A percentile compares a stretch with the other conserved stretches of the same genome.
Evolutionary conservation across 2,797 vertebrate genomes (phyloP).

Genomic region (Syndactyla subalaris): DNA sequence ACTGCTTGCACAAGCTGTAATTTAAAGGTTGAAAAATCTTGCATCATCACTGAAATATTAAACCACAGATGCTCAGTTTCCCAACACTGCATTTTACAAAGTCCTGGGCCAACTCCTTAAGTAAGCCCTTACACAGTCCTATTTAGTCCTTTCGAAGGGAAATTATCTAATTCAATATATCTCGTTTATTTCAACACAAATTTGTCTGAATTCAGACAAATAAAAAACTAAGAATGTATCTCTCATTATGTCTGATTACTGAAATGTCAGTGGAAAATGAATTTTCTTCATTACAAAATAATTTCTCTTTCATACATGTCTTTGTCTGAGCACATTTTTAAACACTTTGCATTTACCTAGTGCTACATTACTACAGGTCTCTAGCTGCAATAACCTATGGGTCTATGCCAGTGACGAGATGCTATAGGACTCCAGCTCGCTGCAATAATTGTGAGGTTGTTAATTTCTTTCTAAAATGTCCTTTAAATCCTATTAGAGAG

Average conservation of each 20-base stretch:
- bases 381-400: not conserved
- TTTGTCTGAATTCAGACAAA: not conserved
- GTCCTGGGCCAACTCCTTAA: not conserved
- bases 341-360: not conserved
- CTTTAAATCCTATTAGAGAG: not conserved
- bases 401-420: not conserved
- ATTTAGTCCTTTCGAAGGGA: not conserved
- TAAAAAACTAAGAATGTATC: not conserved
- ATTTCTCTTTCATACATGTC: not conserved
- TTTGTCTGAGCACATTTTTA: not conserved
- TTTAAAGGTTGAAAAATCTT: conserved; percentile 54
- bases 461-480: not conserved
- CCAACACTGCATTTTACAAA: conserved; percentile 28
- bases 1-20: conserved; percentile 44
- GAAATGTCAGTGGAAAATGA: not conserved
- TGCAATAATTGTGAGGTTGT: not conserved
- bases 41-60: conserved; percentile 62
- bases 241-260: not conserved
- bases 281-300: not conserved
- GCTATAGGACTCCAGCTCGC: not conserved
- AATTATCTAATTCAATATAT: not conserved
- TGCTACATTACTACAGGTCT: not conserved
- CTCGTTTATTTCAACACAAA: not conserved
- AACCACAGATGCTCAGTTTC: conserved; percentile 28
- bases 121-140: not conserved